Percentiles rank a stretch among this genome's conserved stretches.
phyloP scores from a whole-genome alignment of 2,113 vertebrate species.

The Scytalopus superciliaris region DNA sequence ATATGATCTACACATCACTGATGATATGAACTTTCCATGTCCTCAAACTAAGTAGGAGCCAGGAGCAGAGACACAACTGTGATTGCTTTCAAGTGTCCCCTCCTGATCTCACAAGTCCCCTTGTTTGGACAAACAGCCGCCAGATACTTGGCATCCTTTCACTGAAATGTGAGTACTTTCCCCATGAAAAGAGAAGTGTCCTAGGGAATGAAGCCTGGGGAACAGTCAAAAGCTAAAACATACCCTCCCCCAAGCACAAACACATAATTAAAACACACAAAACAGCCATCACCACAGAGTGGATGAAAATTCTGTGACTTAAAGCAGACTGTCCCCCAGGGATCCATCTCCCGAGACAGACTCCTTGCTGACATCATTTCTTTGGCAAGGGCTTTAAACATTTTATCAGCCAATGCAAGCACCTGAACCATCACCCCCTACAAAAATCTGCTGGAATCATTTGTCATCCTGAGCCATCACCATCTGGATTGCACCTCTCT shows the following conservation, averaged over 20 bases:
- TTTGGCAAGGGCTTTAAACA: conserved; percentile 28
- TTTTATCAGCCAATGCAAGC: conserved; percentile 36
- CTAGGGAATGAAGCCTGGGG: not conserved
- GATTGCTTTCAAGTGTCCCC: not conserved
- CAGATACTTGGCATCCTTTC: not conserved
- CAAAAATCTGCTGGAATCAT: conserved; percentile 25
- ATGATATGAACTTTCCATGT: not conserved
- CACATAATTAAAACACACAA: conserved; percentile 8
- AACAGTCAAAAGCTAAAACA: not conserved
- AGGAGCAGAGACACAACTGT: not conserved
- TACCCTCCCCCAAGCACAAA: not conserved
- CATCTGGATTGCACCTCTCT: not conserved
- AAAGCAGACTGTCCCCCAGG: not conserved
- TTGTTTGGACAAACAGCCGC: not conserved
- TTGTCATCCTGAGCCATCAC: conserved; percentile 5
- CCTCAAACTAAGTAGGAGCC: not conserved
- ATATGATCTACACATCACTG: not conserved
- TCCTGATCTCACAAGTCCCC: not conserved
- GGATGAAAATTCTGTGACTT: not conserved
- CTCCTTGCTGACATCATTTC: conserved; percentile 31
- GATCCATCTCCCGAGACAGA: not conserved
- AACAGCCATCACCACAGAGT: not conserved
- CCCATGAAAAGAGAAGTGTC: not conserved
- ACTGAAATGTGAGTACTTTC: not conserved
- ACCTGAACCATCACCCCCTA: conserved; percentile 37